A percentile compares a stretch with the other conserved stretches of the same genome.
phyloP scores from a whole-genome alignment of 2,797 vertebrate genomes.

The Enteromius thamalakanensis region DNA sequence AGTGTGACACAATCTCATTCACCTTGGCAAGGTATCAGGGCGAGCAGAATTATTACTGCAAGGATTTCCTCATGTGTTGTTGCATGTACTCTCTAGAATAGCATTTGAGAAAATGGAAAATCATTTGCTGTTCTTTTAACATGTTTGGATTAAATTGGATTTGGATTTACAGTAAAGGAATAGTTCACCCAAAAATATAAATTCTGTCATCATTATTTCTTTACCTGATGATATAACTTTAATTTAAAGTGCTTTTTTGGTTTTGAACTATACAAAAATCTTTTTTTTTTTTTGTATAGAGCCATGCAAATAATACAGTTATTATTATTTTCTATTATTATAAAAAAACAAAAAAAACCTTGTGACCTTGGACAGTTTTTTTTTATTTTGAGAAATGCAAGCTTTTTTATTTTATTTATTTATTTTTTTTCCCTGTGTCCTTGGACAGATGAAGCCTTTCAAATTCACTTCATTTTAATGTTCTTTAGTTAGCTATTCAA shows the following conservation, averaged over 20 bases:
- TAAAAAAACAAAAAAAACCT: too few relatives aligned
- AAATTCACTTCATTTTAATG: background rate
- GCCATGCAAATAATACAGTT: background rate
- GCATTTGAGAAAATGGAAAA: slow-evolving; percentile 6
- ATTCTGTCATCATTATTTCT: too few relatives aligned
- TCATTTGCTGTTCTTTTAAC: background rate
- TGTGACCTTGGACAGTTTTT: background rate
- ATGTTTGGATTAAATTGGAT: background rate
- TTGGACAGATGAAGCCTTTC: background rate
- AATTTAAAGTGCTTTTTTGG: too few relatives aligned
- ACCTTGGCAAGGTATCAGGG: slow-evolving; percentile 45
- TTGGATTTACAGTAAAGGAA: too few relatives aligned
- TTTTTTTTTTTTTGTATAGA: too few relatives aligned
- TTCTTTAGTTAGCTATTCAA: background rate
- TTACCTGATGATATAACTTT: too few relatives aligned
- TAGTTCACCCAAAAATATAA: too few relatives aligned
- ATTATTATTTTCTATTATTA: too few relatives aligned
- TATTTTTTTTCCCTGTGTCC: background rate
- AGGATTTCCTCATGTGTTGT: background rate
- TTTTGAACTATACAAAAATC: too few relatives aligned
- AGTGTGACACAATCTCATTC: slow-evolving; percentile 50
- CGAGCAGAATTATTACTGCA: slow-evolving; percentile 1
- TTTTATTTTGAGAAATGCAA: too few relatives aligned
- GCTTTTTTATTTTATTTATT: too few relatives aligned
- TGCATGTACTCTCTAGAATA: background rate